Conservation (phyloP, 2,797 vertebrate genomes). For the Pseudochromis fuscus region DNA sequence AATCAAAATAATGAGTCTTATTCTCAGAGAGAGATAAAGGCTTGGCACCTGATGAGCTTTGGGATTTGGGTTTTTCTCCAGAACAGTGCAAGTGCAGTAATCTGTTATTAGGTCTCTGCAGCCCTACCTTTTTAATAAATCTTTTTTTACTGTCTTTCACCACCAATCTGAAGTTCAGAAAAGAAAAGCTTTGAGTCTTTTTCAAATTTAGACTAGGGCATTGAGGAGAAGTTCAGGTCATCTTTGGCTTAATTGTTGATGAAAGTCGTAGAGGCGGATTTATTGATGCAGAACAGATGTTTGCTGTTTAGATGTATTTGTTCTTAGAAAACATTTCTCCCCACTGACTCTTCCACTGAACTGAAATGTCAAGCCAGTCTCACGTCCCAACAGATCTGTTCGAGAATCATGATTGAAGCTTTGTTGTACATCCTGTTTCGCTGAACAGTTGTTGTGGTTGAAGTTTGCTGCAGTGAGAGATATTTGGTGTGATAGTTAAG, state of each 20-base stretch:
- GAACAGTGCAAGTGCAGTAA: slow-evolving; percentile 44
- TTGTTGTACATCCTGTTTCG: slow-evolving; percentile 28
- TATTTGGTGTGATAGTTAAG: slow-evolving; percentile 11
- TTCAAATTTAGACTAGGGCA: slow-evolving; percentile 33
- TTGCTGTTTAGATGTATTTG: slow-evolving; percentile 43
- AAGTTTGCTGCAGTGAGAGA: slow-evolving; percentile 13
- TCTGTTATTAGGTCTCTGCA: slow-evolving; percentile 36
- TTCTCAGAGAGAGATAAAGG: slow-evolving; percentile 54
- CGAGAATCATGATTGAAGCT: slow-evolving; percentile 10
- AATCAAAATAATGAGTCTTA: slow-evolving; percentile 58
- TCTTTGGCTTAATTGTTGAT: slow-evolving; percentile 53
- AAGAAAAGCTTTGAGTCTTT: slow-evolving; percentile 42
- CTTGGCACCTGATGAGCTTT: slow-evolving; percentile 46
- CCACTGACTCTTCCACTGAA: slow-evolving; percentile 28
- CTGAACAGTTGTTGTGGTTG: slow-evolving; percentile 18
- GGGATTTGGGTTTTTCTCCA: slow-evolving; percentile 53
- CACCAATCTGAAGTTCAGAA: slow-evolving; percentile 39
- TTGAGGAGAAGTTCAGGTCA: slow-evolving; percentile 26
- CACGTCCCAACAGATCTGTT: slow-evolving; percentile 28
- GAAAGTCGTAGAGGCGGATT: slow-evolving; percentile 35
- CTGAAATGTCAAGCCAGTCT: slow-evolving; percentile 55
- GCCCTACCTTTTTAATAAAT: slow-evolving; percentile 52
- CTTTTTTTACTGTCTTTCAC: slow-evolving; percentile 45
- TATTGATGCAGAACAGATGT: slow-evolving; percentile 62
- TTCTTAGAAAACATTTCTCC: slow-evolving; percentile 19